A percentile compares a stretch with the other conserved stretches of the same genome.
Evolutionary conservation across 2,797 vertebrate genomes (phyloP).

Genomic region (Mionectes olivaceus): DNA sequence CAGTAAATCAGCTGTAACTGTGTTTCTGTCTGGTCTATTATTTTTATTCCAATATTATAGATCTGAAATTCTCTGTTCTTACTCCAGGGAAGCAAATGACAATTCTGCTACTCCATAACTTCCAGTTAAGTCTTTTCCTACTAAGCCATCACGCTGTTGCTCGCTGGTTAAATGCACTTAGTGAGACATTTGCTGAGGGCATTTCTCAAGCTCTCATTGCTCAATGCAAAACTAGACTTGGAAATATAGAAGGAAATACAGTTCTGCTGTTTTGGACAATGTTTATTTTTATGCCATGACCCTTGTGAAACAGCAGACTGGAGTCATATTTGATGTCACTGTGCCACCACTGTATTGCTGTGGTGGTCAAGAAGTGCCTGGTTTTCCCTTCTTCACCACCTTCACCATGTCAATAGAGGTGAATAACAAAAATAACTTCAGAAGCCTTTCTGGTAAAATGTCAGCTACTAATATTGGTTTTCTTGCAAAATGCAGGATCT

Average conservation of each 20-base stretch:
- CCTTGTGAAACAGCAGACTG: not conserved
- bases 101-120: not conserved
- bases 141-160: not conserved
- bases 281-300: not conserved
- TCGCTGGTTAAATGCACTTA: not conserved
- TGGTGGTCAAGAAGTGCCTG: not conserved
- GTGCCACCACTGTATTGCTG: not conserved
- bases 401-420: rapidly evolving
- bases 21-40: not conserved
- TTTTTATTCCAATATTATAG: conserved; percentile 14
- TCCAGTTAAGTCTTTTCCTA: not conserved
- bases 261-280: not conserved
- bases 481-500: not conserved
- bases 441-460: not conserved
- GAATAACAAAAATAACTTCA: not conserved
- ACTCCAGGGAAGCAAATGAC: not conserved
- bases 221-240: not conserved
- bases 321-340: not conserved
- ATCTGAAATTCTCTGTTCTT: not conserved
- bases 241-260: not conserved
- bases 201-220: not conserved
- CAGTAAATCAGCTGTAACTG: not conserved
- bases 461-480: not conserved
- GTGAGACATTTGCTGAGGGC: not conserved
- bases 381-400: not conserved